phyloP scores from a whole-genome alignment of 2,888 invertebrate species.

The Epinotia bilunana region DNA sequence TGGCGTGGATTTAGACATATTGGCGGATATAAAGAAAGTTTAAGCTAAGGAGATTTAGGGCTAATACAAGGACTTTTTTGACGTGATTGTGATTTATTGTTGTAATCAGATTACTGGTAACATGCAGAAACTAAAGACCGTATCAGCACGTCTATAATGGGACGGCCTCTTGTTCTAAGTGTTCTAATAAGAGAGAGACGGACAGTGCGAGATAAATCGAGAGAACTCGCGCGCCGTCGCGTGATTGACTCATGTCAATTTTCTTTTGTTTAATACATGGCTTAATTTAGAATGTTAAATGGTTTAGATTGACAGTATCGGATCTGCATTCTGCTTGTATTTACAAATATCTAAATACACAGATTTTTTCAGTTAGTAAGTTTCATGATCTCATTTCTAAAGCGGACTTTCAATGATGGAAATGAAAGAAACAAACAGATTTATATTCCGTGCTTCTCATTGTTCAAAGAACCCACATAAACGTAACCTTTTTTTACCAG shows the following conservation, averaged over 20 bases:
- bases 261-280: background rate
- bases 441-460: background rate
- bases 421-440: too few species aligned
- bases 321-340: background rate
- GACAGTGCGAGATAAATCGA: too few species aligned
- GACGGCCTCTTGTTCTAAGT: too few species aligned
- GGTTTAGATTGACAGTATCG: background rate
- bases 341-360: background rate
- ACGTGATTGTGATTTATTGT: background rate
- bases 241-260: background rate
- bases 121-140: background rate
- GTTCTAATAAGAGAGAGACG: too few species aligned
- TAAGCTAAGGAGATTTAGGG: background rate
- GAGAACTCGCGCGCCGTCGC: too few species aligned
- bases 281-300: background rate
- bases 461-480: background rate
- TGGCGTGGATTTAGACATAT: conserved; percentile 30
- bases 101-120: background rate
- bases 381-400: too few species aligned
- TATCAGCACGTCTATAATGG: too few species aligned
- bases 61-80: background rate
- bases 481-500: background rate
- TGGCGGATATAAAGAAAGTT: conserved; percentile 18
- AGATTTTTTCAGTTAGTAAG: too few species aligned
- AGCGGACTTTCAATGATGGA: too few species aligned